A percentile compares a stretch with the other conserved stretches of the same genome.
Evolutionary conservation across 2,797 vertebrate species (phyloP).

Genomic region (Adrianichthys oophorus): DNA sequence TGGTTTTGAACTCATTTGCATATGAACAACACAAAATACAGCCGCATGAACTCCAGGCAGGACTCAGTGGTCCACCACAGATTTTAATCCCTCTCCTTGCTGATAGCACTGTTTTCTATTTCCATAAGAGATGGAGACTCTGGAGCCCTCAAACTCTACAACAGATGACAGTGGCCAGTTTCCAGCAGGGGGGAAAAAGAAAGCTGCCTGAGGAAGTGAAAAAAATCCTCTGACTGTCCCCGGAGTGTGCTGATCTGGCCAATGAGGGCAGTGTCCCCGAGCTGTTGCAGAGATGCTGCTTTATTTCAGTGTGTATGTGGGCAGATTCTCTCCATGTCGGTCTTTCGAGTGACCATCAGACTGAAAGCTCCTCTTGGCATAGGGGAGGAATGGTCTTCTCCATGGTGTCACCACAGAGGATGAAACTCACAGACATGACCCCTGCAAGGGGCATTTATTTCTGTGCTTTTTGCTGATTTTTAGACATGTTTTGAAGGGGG

Average conservation of each 20-base stretch:
- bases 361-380: constrained; percentile 27
- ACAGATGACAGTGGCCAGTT: constrained; percentile 70
- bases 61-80: constrained; percentile 22
- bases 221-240: constrained; percentile 47
- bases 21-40: constrained; percentile 2
- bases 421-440: constrained; percentile 45
- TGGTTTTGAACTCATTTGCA: neutral
- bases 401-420: constrained; percentile 40
- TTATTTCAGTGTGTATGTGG: constrained; percentile 54
- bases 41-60: constrained; percentile 13
- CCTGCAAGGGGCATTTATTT: constrained; percentile 7
- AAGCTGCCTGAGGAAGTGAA: constrained; percentile 59
- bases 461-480: constrained; percentile 13
- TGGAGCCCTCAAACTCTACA: constrained; percentile 46
- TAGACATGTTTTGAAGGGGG: constrained; percentile 21
- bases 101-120: constrained; percentile 37
- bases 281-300: constrained; percentile 21
- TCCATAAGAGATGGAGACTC: constrained; percentile 29
- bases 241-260: constrained; percentile 28
- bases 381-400: constrained; percentile 23
- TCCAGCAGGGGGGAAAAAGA: constrained; percentile 71
- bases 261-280: constrained; percentile 29
- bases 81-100: constrained; percentile 16
- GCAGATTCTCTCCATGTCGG: constrained; percentile 33
- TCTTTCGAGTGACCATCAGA: constrained; percentile 42